These are phyloP conservation scores for Octodonta nipae DNA, from an alignment of 2,888 invertebrate genomes.

Conservation along the genomic window DNA sequence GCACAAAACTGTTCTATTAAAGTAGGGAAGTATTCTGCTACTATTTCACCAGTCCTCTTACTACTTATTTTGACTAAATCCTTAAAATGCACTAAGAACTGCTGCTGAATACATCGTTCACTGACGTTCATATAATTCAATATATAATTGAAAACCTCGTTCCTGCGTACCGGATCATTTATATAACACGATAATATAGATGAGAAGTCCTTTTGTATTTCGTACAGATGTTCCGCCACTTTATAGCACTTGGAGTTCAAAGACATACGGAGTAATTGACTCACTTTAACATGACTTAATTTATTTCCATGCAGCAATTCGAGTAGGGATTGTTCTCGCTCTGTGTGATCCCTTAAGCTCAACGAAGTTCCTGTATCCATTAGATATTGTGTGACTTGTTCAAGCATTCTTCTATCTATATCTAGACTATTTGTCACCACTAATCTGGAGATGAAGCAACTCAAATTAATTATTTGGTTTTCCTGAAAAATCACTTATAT, in stretches of 20 bases:
- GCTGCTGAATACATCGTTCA: conserved; percentile 36
- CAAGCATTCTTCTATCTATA: conserved; percentile 38
- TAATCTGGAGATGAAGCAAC: conserved; percentile 32
- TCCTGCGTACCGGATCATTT: conserved; percentile 46
- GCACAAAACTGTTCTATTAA: conserved; percentile 35
- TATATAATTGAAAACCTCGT: conserved; percentile 48
- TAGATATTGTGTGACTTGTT: conserved; percentile 42
- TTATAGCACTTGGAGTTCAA: conserved; percentile 53
- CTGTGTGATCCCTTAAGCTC: conserved; percentile 42
- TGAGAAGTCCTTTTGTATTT: conserved; percentile 43
- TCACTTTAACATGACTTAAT: conserved; percentile 43
- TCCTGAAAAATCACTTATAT: conserved; percentile 37
- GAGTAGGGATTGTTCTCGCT: conserved; percentile 60
- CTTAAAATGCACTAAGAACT: conserved; percentile 37
- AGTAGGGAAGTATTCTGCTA: conserved; percentile 43
- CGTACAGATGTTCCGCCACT: conserved; percentile 57
- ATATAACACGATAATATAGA: conserved; percentile 56
- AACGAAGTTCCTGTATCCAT: conserved; percentile 24
- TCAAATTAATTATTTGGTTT: conserved; percentile 37
- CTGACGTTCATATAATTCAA: conserved; percentile 34
- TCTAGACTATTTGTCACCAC: conserved; percentile 30
- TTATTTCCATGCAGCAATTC: conserved; percentile 53
- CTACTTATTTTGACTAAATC: conserved; percentile 46
- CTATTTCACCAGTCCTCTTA: conserved; percentile 47
- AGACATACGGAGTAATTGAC: conserved; percentile 47